phyloP scores from a whole-genome alignment of 2,797 vertebrate species.

The Schizopygopsis malacanthus region DNA sequence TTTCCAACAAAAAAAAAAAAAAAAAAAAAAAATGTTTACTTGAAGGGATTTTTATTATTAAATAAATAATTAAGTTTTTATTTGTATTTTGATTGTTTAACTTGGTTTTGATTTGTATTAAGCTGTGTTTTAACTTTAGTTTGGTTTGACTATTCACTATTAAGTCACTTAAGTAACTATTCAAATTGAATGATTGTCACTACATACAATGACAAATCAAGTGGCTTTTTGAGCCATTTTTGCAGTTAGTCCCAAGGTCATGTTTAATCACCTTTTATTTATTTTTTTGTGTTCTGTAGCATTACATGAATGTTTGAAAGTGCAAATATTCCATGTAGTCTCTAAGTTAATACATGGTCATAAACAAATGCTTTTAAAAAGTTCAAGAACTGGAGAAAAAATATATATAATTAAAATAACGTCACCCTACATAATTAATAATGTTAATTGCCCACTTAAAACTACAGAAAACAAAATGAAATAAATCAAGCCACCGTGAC shows the following conservation, averaged over 20 bases:
- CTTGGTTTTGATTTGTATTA: too few relatives aligned
- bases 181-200: too few relatives aligned
- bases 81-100: too few relatives aligned
- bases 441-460: neutral
- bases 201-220: too few relatives aligned
- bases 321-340: neutral
- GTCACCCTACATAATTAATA: neutral
- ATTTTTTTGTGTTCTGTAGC: neutral
- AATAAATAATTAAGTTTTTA: too few relatives aligned
- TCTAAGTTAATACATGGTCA: neutral
- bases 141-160: too few relatives aligned
- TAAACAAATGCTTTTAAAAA: neutral
- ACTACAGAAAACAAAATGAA: neutral
- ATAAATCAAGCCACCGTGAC: neutral
- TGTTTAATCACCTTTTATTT: neutral
- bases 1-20: neutral
- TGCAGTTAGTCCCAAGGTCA: neutral
- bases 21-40: too few relatives aligned
- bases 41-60: too few relatives aligned
- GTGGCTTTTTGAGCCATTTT: neutral
- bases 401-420: neutral
- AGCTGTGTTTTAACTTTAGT: too few relatives aligned
- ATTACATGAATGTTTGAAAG: neutral
- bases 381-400: neutral
- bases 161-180: too few relatives aligned